Percentiles rank a stretch among this genome's conserved stretches.
These are phyloP conservation scores for Hydroisotoma schaefferi DNA, from an alignment of 2,888 invertebrate species.

Conservation along the genomic window DNA sequence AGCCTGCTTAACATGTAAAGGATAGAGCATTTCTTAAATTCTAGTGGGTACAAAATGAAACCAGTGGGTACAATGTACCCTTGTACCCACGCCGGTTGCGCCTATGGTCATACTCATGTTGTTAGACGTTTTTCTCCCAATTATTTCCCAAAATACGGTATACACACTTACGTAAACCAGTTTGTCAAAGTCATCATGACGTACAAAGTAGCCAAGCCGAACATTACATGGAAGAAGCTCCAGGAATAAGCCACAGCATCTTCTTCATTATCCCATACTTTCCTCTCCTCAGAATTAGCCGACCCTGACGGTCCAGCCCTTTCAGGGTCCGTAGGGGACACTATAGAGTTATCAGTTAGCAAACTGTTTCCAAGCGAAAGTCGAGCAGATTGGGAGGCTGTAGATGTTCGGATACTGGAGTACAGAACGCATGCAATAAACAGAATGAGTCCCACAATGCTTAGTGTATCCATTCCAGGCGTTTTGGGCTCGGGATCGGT, in stretches of 20 bases:
- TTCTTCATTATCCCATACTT: slow-evolving; percentile 91
- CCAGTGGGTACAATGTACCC: too few species aligned
- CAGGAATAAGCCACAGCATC: slow-evolving; percentile 88
- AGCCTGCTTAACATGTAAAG: too few species aligned
- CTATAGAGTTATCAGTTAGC: slow-evolving; percentile 34
- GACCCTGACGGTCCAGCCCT: slow-evolving; percentile 10
- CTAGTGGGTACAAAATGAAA: too few species aligned
- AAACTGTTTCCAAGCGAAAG: slow-evolving; percentile 60
- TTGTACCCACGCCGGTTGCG: too few species aligned
- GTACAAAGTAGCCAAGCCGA: slow-evolving; percentile 92
- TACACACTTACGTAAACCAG: slow-evolving; percentile 92
- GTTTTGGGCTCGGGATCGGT: slow-evolving; percentile 5
- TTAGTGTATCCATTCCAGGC: slow-evolving; percentile 74
- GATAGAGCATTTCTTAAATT: too few species aligned
- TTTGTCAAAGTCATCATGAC: slow-evolving; percentile 99
- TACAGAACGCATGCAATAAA: slow-evolving; percentile 96
- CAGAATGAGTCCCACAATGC: slow-evolving; percentile 84
- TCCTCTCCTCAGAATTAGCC: slow-evolving; percentile 52
- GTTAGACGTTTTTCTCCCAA: background rate
- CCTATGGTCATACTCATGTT: too few species aligned
- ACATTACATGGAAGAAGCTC: slow-evolving; percentile 95
- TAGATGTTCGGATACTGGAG: slow-evolving; percentile 91
- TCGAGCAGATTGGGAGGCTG: slow-evolving; percentile 75
- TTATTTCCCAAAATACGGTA: background rate
- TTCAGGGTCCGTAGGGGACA: slow-evolving; percentile 38